These are phyloP conservation scores for Andinoacara biseriatus DNA, from an alignment of 2,113 vertebrate genomes.

Conservation along the genomic window DNA sequence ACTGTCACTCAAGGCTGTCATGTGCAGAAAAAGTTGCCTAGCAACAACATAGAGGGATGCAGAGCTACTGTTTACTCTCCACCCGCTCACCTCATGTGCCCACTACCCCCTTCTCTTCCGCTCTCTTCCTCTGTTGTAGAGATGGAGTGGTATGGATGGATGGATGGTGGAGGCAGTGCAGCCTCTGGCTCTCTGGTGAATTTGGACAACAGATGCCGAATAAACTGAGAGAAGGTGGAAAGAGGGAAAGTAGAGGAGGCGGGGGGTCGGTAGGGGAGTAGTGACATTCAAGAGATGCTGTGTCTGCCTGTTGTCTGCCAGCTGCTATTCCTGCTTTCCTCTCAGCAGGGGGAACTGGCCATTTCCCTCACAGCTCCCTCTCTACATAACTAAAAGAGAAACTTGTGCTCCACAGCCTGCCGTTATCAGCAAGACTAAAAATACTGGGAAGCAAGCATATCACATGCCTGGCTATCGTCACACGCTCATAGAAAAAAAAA, in stretches of 20 bases:
- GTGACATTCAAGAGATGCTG: conserved; percentile 54
- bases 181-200: conserved; percentile 46
- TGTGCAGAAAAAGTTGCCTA: conserved; percentile 70
- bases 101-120: conserved; percentile 31
- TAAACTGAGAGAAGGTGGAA: conserved; percentile 38
- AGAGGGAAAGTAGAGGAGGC: not conserved
- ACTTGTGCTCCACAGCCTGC: conserved; percentile 48
- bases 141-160: conserved; percentile 46
- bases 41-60: conserved; percentile 68
- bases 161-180: conserved; percentile 10
- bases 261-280: not conserved
- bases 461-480: conserved; percentile 47
- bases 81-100: conserved; percentile 56
- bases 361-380: conserved; percentile 48
- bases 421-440: conserved; percentile 68
- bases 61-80: conserved; percentile 60
- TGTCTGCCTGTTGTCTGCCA: conserved; percentile 62
- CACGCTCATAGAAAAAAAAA: conserved; percentile 6
- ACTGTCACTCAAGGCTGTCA: conserved; percentile 72
- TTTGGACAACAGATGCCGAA: conserved; percentile 53
- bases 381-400: conserved; percentile 60
- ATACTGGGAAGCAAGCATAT: conserved; percentile 52
- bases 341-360: conserved; percentile 52
- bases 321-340: conserved; percentile 63
- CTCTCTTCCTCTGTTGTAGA: conserved; percentile 23